Evolutionary conservation across 2,797 vertebrate genomes (phyloP).

Genomic region (Chromobotia macracanthus): DNA sequence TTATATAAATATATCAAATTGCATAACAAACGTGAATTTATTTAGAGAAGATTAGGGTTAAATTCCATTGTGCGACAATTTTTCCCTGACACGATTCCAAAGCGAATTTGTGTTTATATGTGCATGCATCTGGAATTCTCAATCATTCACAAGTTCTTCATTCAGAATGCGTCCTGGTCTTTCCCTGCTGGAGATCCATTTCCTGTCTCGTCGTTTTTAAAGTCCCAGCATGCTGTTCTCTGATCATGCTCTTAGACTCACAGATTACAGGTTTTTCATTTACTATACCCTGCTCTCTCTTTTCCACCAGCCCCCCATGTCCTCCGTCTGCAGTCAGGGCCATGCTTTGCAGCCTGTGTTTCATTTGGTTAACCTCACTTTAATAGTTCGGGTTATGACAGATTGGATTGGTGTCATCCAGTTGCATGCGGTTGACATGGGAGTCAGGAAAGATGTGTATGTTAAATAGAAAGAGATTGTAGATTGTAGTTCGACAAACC

Average conservation of each 20-base stretch:
- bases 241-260: slow-evolving; percentile 26
- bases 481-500: background rate
- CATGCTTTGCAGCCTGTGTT: slow-evolving; percentile 4
- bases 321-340: background rate
- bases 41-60: too few species aligned
- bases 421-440: background rate
- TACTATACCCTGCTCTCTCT: background rate
- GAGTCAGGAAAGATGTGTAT: background rate
- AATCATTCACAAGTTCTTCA: background rate
- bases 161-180: background rate
- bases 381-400: slow-evolving; percentile 26
- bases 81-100: background rate
- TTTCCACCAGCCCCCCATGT: background rate
- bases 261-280: slow-evolving; percentile 26
- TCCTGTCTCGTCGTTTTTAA: slow-evolving; percentile 27
- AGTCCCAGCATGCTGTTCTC: slow-evolving; percentile 4
- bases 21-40: background rate
- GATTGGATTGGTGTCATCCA: slow-evolving; percentile 1
- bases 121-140: background rate
- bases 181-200: slow-evolving; percentile 1
- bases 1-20: background rate
- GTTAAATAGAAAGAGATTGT: background rate
- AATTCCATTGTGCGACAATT: too few species aligned
- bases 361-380: slow-evolving; percentile 38
- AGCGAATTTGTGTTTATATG: background rate